Base-by-base conservation (phyloP, 2,113 vertebrate genomes). In the Canis aureus region DNA sequence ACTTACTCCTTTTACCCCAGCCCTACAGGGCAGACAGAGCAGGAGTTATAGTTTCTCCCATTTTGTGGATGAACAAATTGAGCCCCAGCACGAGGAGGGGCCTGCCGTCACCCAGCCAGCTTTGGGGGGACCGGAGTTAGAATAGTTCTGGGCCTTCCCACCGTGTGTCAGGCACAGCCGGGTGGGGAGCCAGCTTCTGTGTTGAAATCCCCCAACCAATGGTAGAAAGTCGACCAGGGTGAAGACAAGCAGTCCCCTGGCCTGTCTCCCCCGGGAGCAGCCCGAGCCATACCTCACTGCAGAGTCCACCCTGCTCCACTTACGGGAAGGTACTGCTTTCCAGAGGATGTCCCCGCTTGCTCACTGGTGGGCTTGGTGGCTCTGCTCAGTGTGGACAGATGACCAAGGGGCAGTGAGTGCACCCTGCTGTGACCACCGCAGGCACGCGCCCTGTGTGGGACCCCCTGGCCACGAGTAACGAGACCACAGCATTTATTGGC, bases 311-410 rank as follows among this genome's bases (percentile, higher is more conserved):
- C 32, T 19, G 66, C 16, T n/a, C 66, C 66, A 19, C 66, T 57
- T 82, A 93, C 1, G 0, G 57, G 32, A 80, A 88, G 91, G 27
- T 5, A 0, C 7, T 32, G 43, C 67, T 80, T 91, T 90, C 76
- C 49, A 23, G 53, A 51, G 38, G 73, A 84, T 92, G 97, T 76
- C n/a, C 71, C 53, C 0, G 17, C 83, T 59, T 59, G 82, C 79
- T 35, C 9, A 6, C 20, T 5, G 16, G 32, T 49, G 57, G 59
- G 51, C 71, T 53, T 59, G 20, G 51, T 8, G 2, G 3, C 55
- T 69, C 3, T 0, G 53, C 66, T 95, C 3, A 0, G 0, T 32
- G 64, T 38, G 82, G 74, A 27, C 0, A 2, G 81, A 69, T 76
- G 51, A 76, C 12, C 96, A 89, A 43, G 43, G 43, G 7, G 82